Evolutionary conservation across 2,888 invertebrate genomes (phyloP), one percentile per base, ranked within the genome.

Genomic region (Meiosimyza platycephala): DNA sequence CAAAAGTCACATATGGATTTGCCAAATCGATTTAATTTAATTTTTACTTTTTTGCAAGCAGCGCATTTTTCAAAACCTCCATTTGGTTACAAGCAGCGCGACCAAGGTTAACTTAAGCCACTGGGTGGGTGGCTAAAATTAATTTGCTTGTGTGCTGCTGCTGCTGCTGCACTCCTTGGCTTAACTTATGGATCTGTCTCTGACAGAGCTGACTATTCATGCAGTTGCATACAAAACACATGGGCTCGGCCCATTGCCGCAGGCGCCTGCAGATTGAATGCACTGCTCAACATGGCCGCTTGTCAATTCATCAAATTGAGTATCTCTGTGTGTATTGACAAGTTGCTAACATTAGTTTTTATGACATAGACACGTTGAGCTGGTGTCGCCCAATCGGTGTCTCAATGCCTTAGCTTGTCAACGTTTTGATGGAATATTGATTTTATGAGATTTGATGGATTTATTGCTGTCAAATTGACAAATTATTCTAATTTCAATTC

Each of bases 381-480:
- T n/a, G 60, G 16, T 64, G 65, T 59, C 54, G 72, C 66, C 69
- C 40, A 40, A 40, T 40, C 9, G 40, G 40, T 40, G 40, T 40
- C 40, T 40, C 40, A 40, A 40, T 40, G 40, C 71, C 28, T 57
- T 65, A 78, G 80, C 77, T 78, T 80, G 81, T 82, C 81, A 81
- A 72, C 82, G 78, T 76, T 79, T 81, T 82, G 80, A 83, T 82
- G 80, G 82, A 79, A 82, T 80, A 83, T 82, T 82, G 79, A 74
- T 79, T 75, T 76, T 75, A 76, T 77, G 76, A 78, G 74, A 78
- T 79, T 75, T 81, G 82, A 83, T 82, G 77, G 83, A 83, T 83
- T 82, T 82, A 83, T 83, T 82, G 83, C 81, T 78, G 82, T 83
- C 82, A 81, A 82, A 80, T 81, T 82, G 82, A 82, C 80, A 82